These are phyloP conservation scores for Epinotia ramella DNA, from an alignment of 2,888 invertebrate genomes.

Conservation along the genomic window DNA sequence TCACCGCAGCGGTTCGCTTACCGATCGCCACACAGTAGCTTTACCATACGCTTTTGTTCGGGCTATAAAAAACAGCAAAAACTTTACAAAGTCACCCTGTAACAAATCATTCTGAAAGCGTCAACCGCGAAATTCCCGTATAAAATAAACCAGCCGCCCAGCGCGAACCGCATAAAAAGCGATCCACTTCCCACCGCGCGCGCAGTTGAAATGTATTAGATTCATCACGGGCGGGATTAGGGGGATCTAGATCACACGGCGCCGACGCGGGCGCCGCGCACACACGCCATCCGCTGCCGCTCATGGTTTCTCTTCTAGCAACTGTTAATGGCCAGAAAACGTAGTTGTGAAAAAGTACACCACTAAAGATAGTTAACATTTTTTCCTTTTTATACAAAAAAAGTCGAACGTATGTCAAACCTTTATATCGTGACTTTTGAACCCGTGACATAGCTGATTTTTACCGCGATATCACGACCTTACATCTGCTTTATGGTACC, in stretches of 20 bases:
- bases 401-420: too few species aligned
- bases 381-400: too few species aligned
- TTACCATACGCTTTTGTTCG: too few species aligned
- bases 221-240: conserved; percentile 43
- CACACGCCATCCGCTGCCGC: conserved; percentile 26
- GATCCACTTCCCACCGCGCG: conserved; percentile 42
- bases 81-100: neutral
- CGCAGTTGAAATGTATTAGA: conserved; percentile 44
- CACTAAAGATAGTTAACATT: too few species aligned
- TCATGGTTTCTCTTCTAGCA: neutral
- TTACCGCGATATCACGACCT: too few species aligned
- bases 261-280: conserved; percentile 17
- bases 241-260: conserved; percentile 44
- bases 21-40: too few species aligned
- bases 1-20: too few species aligned
- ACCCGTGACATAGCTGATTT: too few species aligned
- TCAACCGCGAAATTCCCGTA: conserved; percentile 19
- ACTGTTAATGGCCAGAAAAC: neutral
- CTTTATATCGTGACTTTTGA: too few species aligned
- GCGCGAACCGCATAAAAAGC: conserved; percentile 32
- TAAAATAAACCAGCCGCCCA: conserved; percentile 19
- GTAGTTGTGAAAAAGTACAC: too few species aligned
- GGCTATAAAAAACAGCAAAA: too few species aligned
- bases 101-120: neutral
- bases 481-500: too few species aligned